Evolutionary conservation across 2,888 invertebrate species (phyloP).

Genomic region (Melanotus villosus): DNA sequence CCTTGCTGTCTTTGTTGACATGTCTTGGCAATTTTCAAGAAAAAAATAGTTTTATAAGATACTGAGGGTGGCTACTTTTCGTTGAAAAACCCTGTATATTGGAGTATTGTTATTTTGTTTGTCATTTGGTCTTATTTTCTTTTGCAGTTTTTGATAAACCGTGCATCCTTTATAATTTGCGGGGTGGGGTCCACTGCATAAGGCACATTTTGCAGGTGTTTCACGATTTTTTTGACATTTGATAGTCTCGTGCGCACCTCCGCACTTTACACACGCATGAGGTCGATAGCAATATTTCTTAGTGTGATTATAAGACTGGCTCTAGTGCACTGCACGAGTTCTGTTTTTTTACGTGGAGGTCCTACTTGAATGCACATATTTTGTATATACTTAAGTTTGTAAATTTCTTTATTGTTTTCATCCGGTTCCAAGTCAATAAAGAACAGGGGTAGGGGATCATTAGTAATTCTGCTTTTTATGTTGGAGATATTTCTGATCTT

Average conservation of each 20-base stretch:
- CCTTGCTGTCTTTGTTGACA: no score
- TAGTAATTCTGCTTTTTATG: neutral
- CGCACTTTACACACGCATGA: slow-evolving; percentile 9
- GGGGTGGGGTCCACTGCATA: neutral
- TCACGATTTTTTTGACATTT: no score
- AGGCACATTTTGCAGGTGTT: neutral
- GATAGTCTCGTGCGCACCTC: neutral
- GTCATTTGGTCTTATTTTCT: slow-evolving; percentile 1
- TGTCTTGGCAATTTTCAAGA: no score
- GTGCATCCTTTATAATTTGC: no score
- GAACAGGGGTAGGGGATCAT: neutral
- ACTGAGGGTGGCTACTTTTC: no score
- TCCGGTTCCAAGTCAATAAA: no score
- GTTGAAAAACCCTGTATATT: no score
- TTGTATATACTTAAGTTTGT: slow-evolving; percentile 3
- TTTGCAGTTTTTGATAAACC: slow-evolving; percentile 7
- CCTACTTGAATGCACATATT: slow-evolving; percentile 12
- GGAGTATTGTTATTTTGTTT: slow-evolving; percentile 7
- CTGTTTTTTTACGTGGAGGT: slow-evolving; percentile 9
- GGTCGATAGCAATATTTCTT: slow-evolving; percentile 6
- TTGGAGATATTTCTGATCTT: no score
- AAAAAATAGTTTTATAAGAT: no score
- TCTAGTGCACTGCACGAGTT: slow-evolving; percentile 8
- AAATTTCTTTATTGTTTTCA: slow-evolving; percentile 14
- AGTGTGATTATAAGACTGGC: slow-evolving; percentile 23